phyloP scores from a whole-genome alignment of 2,888 invertebrate species.

The Tyria jacobaeae region DNA sequence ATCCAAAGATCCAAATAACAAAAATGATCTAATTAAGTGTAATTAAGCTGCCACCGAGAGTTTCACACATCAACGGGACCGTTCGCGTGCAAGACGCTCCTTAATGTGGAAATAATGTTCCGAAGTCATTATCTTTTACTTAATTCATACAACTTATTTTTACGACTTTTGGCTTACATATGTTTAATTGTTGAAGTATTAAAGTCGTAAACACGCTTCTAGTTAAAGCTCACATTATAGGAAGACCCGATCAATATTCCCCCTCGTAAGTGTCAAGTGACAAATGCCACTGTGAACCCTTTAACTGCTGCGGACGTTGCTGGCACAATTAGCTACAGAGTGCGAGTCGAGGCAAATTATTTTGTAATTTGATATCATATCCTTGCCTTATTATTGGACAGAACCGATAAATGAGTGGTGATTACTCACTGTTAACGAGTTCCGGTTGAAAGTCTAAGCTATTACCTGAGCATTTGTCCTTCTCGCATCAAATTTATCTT shows the following conservation, averaged over 20 bases:
- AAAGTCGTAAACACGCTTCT: conserved; percentile 31
- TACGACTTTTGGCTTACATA: conserved; percentile 53
- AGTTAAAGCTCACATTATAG: conserved; percentile 42
- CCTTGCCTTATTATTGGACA: conserved; percentile 51
- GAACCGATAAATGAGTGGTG: conserved; percentile 34
- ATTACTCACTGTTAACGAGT: conserved; percentile 54
- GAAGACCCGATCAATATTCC: conserved; percentile 64
- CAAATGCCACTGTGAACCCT: conserved; percentile 55
- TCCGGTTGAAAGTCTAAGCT: conserved; percentile 14
- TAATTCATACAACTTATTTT: conserved; percentile 70
- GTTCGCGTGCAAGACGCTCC: conserved; percentile 63
- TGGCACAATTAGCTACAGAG: conserved; percentile 61
- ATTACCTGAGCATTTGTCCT: neutral
- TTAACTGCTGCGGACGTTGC: conserved; percentile 47
- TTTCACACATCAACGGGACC: conserved; percentile 63
- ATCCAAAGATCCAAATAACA: conserved; percentile 41
- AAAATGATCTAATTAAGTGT: conserved; percentile 58
- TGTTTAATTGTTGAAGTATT: conserved; percentile 31
- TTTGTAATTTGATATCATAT: conserved; percentile 72
- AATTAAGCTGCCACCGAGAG: conserved; percentile 54
- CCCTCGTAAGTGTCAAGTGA: conserved; percentile 71
- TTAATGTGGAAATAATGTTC: conserved; percentile 81
- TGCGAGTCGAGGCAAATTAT: conserved; percentile 62
- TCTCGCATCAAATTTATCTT: neutral
- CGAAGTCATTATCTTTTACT: conserved; percentile 78